These are phyloP conservation scores for Heliconius eleuchia DNA, from an alignment of 1,140 invertebrate genomes.

Conservation along the genomic window DNA sequence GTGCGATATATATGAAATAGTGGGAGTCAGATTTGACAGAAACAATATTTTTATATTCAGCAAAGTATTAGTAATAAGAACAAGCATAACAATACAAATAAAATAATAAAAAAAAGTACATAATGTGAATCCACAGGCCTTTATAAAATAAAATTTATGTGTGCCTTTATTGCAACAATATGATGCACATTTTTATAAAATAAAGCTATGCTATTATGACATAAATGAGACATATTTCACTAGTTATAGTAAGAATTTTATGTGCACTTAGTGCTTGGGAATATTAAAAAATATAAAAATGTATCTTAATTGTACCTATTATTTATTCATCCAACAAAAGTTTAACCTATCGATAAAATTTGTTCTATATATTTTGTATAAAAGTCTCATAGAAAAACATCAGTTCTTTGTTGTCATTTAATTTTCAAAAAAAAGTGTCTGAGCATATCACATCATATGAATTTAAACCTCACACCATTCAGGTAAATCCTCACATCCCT, in stretches of 20 bases:
- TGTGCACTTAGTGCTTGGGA: slow-evolving; percentile 7
- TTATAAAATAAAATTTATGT: slow-evolving; percentile 11
- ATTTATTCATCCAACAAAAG: not conserved
- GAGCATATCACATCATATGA: too few relatives aligned
- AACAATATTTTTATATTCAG: slow-evolving; percentile 4
- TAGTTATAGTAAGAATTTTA: slow-evolving; percentile 20
- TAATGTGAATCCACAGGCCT: not conserved
- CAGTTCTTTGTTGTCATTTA: too few relatives aligned
- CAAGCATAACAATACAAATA: not conserved
- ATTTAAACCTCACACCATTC: not conserved
- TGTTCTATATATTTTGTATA: too few relatives aligned
- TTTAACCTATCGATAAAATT: too few relatives aligned
- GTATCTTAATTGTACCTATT: not conserved
- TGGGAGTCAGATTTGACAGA: not conserved
- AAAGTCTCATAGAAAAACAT: too few relatives aligned
- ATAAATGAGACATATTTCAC: not conserved
- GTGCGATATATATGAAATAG: not conserved
- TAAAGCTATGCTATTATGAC: not conserved
- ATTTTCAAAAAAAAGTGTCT: too few relatives aligned
- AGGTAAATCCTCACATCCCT: not conserved
- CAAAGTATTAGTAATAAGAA: not conserved
- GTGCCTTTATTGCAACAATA: slow-evolving; percentile 35
- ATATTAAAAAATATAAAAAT: not conserved
- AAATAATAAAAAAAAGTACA: not conserved
- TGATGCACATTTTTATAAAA: slow-evolving; percentile 21